Evolutionary conservation across 2,113 vertebrate genomes (phyloP).

Genomic region (Notothenia rossii): DNA sequence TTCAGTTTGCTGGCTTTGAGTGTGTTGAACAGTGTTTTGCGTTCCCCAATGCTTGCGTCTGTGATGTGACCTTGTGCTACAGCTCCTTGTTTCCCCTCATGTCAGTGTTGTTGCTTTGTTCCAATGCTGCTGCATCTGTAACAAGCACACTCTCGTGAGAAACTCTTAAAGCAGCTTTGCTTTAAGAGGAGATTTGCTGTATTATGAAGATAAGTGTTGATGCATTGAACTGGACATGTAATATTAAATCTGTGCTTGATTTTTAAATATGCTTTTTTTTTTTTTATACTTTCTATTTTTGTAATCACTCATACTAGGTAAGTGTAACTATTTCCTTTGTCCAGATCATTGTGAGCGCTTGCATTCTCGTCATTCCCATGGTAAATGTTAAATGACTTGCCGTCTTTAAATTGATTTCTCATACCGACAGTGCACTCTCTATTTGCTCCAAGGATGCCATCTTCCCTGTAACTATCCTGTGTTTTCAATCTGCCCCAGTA

Average conservation of each 20-base stretch:
- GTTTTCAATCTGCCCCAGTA: constrained; percentile 30
- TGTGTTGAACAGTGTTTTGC: constrained; percentile 33
- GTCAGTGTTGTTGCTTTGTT: constrained; percentile 58
- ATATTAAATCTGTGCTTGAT: constrained; percentile 9
- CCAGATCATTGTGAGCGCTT: constrained; percentile 81
- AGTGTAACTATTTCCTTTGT: constrained; percentile 51
- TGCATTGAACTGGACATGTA: constrained; percentile 80
- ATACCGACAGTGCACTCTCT: background rate
- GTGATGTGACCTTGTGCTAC: constrained; percentile 62
- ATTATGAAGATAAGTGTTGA: constrained; percentile 49
- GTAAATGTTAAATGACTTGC: constrained; percentile 49
- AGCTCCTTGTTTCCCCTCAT: constrained; percentile 35
- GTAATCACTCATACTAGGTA: constrained; percentile 1
- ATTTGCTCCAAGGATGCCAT: constrained; percentile 42
- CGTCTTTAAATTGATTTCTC: constrained; percentile 22
- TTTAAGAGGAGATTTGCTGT: constrained; percentile 60
- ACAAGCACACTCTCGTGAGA: constrained; percentile 57
- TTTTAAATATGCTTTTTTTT: background rate
- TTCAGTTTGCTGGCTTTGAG: constrained; percentile 62
- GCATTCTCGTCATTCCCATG: constrained; percentile 13
- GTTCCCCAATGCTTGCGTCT: constrained; percentile 61
- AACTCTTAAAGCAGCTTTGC: constrained; percentile 60
- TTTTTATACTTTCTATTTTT: constrained; percentile 22
- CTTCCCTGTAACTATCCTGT: constrained; percentile 27
- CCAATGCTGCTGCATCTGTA: constrained; percentile 59